A percentile compares a stretch with the other conserved stretches of the same genome.
phyloP scores from a whole-genome alignment of 2,797 vertebrate genomes.

The Epinephelus malabaricus region DNA sequence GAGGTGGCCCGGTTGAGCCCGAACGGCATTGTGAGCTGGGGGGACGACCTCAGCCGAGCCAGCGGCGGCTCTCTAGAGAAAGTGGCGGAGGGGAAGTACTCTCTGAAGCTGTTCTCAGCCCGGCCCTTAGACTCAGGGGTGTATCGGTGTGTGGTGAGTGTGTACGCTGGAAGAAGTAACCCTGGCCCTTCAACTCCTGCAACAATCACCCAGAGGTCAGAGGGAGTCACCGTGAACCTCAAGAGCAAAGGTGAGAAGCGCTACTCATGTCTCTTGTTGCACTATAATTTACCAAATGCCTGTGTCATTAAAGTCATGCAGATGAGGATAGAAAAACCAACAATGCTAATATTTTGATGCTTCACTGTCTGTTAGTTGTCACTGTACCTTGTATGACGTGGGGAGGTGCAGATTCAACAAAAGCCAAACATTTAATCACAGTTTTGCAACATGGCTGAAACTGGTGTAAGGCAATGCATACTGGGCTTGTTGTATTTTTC shows the following conservation, averaged over 20 bases:
- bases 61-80: constrained; percentile 86
- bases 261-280: neutral
- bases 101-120: constrained; percentile 84
- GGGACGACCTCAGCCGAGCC: constrained; percentile 83
- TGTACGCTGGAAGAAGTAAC: constrained; percentile 80
- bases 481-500: too few species aligned
- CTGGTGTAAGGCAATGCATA: too few species aligned
- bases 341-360: too few species aligned
- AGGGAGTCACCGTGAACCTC: constrained; percentile 85
- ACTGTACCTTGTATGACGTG: too few species aligned
- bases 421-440: too few species aligned
- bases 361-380: too few species aligned
- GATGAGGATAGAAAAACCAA: too few species aligned
- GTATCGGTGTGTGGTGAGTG: constrained; percentile 85
- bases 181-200: constrained; percentile 74
- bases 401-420: too few species aligned
- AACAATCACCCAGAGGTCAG: constrained; percentile 85
- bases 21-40: constrained; percentile 87
- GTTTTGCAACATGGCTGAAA: too few species aligned
- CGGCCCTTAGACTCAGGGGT: constrained; percentile 83
- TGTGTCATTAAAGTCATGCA: too few species aligned
- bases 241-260: constrained; percentile 83
- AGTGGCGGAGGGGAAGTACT: constrained; percentile 77
- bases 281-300: too few species aligned
- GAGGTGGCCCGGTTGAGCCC: constrained; percentile 87